phyloP scores from a whole-genome alignment of 2,888 invertebrate species.

The Thecocarcelia acutangulata region DNA sequence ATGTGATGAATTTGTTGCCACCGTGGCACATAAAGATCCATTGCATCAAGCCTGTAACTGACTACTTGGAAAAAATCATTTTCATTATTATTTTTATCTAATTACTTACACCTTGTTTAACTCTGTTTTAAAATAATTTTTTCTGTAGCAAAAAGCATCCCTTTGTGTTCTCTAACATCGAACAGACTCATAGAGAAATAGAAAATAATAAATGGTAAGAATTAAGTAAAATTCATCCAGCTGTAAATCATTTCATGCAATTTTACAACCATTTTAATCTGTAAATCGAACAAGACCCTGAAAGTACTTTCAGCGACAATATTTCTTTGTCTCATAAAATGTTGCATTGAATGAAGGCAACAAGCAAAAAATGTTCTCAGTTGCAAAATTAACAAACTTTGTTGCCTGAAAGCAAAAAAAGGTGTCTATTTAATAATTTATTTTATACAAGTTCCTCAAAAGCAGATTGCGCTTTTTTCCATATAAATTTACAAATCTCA shows the following conservation, averaged over 20 bases:
- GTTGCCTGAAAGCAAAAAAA: neutral
- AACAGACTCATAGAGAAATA: conserved; percentile 14
- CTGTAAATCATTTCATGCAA: conserved; percentile 50
- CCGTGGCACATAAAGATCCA: neutral
- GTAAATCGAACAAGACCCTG: conserved; percentile 44
- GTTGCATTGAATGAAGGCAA: conserved; percentile 19
- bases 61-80: conserved; percentile 30
- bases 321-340: conserved; percentile 13
- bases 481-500: no score
- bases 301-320: conserved; percentile 8
- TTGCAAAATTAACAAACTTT: conserved; percentile 25
- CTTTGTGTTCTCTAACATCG: conserved; percentile 4
- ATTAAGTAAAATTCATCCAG: conserved; percentile 47
- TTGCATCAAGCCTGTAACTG: conserved; percentile 3
- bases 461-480: no score
- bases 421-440: conserved; percentile 2
- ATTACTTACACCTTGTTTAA: conserved; percentile 54
- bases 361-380: neutral
- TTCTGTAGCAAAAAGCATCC: conserved; percentile 5
- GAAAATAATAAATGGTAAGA: conserved; percentile 28
- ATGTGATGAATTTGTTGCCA: conserved; percentile 5
- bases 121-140: conserved; percentile 20
- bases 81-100: conserved; percentile 44
- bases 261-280: conserved; percentile 49
- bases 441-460: neutral